Evolutionary conservation across 2,113 vertebrate genomes (phyloP).

Genomic region (Trichechus manatus): DNA sequence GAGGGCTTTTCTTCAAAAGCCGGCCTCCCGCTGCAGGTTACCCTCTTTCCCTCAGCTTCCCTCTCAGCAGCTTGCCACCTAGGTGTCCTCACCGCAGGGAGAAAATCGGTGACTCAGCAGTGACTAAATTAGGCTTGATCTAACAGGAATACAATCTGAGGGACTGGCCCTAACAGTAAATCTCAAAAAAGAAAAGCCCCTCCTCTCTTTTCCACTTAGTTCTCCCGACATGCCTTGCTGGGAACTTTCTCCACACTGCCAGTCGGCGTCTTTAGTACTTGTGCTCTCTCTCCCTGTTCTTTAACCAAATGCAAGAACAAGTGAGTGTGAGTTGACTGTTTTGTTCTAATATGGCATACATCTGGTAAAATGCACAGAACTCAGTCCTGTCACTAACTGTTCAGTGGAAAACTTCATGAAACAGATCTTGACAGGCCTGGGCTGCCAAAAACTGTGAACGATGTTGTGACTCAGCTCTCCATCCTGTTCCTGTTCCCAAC

Average conservation of each 20-base stretch:
- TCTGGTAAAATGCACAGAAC: neutral
- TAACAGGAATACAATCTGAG: neutral
- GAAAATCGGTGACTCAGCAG: neutral
- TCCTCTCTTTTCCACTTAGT: neutral
- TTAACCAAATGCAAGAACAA: neutral
- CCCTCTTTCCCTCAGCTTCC: neutral
- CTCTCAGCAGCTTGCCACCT: neutral
- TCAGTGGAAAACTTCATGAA: neutral
- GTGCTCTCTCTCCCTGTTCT: neutral
- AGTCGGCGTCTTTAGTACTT: neutral
- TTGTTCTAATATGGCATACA: neutral
- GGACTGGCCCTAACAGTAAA: neutral
- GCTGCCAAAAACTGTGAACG: neutral
- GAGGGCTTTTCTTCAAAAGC: neutral
- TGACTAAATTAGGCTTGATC: neutral
- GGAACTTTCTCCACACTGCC: neutral
- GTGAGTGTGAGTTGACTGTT: neutral
- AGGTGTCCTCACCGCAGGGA: neutral
- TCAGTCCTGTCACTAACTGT: too few species aligned
- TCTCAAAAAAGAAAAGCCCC: neutral
- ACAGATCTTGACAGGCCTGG: neutral
- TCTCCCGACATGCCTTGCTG: neutral
- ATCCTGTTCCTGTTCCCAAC: neutral
- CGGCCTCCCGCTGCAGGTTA: too few species aligned
- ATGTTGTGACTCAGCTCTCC: neutral